Conservation (phyloP, 92 coral and sea anemone genomes). For the Meandrina meandrites region DNA sequence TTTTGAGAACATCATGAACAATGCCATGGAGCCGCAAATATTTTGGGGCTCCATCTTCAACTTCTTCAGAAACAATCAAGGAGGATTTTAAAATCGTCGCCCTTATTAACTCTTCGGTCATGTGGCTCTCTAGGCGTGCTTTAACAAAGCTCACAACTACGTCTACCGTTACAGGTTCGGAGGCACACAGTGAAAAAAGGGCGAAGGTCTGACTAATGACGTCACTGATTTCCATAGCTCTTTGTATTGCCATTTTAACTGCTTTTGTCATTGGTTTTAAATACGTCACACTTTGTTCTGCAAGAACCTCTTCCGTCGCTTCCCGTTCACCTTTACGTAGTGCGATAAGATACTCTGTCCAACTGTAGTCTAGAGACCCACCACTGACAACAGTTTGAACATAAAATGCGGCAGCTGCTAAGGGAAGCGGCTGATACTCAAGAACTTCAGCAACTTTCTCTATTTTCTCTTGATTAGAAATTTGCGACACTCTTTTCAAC, state of each 20-base stretch:
- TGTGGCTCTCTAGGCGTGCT: background rate
- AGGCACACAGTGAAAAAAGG: slow-evolving; percentile 34
- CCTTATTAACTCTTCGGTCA: slow-evolving; percentile 21
- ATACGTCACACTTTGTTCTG: slow-evolving; percentile 22
- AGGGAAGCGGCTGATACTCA: slow-evolving; percentile 43
- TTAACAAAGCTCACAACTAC: slow-evolving; percentile 18
- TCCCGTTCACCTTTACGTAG: slow-evolving; percentile 31
- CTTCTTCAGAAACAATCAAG: slow-evolving; percentile 17
- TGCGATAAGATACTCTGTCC: slow-evolving; percentile 38
- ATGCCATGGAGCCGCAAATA: no score
- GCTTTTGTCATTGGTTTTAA: slow-evolving; percentile 42
- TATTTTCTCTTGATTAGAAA: background rate
- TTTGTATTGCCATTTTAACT: slow-evolving; percentile 44
- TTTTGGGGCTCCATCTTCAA: no score
- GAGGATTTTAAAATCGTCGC: slow-evolving; percentile 34
- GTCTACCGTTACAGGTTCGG: slow-evolving; percentile 19
- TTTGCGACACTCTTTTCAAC: slow-evolving; percentile 37
- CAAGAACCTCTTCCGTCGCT: slow-evolving; percentile 21
- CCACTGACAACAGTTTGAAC: background rate
- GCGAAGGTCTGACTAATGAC: slow-evolving; percentile 28
- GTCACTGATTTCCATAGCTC: background rate
- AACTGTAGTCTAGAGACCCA: slow-evolving; percentile 1
- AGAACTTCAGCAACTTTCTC: slow-evolving; percentile 42
- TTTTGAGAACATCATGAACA: no score
- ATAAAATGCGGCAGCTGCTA: slow-evolving; percentile 36